Evolutionary conservation across 1,140 invertebrate genomes (phyloP).

Genomic region (Drosophila orena): DNA sequence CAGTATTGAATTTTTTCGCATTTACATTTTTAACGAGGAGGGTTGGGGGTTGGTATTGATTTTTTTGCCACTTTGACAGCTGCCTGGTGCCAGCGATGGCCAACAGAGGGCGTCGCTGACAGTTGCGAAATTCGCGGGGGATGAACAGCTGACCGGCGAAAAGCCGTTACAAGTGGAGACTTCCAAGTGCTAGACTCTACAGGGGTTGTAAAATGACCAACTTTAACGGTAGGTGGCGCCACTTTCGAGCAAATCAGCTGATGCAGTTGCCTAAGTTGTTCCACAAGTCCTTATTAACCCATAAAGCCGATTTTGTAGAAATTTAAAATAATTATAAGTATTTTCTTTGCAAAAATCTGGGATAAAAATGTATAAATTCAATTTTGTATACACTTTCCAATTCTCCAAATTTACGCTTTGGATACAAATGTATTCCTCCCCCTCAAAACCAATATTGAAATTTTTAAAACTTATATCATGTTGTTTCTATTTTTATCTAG

Average conservation of each 20-base stretch:
- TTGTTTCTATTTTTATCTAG: slow-evolving; percentile 1
- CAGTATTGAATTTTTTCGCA: slow-evolving; percentile 83
- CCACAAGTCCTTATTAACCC: neutral
- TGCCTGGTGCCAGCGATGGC: slow-evolving; percentile 1
- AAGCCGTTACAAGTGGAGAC: slow-evolving; percentile 8
- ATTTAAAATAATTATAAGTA: neutral
- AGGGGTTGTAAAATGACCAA: slow-evolving; percentile 3
- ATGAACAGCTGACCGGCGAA: slow-evolving; percentile 52
- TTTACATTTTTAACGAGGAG: slow-evolving; percentile 83
- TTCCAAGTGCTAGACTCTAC: slow-evolving; percentile 18
- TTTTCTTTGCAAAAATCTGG: no score
- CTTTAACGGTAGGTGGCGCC: slow-evolving; percentile 7
- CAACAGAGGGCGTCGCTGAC: slow-evolving; percentile 55
- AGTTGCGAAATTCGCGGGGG: slow-evolving; percentile 33
- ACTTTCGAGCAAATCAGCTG: slow-evolving; percentile 6
- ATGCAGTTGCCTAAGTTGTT: neutral
- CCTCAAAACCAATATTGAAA: neutral
- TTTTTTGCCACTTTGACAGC: slow-evolving; percentile 72
- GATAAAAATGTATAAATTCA: no score
- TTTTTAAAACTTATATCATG: neutral
- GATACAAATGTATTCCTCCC: neutral
- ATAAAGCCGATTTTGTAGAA: neutral
- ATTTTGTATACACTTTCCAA: no score
- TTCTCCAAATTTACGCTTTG: no score
- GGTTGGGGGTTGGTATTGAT: slow-evolving; percentile 81